Evolutionary conservation across 2,888 invertebrate genomes (phyloP), one percentile per base, ranked within the genome.

Genomic region (Nipponacmea schrenckii): DNA sequence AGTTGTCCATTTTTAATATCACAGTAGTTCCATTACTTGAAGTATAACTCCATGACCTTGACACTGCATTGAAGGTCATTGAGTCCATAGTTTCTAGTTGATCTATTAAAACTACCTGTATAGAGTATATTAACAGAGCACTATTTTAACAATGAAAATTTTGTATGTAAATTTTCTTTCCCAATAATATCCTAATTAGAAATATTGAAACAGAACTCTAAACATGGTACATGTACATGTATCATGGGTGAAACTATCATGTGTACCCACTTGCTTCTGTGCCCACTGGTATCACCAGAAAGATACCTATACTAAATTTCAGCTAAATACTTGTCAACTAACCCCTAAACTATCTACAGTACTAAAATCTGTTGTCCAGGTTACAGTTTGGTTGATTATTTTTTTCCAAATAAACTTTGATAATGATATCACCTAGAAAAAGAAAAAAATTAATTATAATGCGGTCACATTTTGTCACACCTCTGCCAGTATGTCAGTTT

Each of bases 381-480:
- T 77, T 12, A 86, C 84, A 56, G 80, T 77, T 68, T 89, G 87
- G 44, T 87, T 87, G 8, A 81, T 81, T 69, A 89, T 69, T 74
- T 86, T 85, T 78, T 88, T 89, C 89, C 89, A 89, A 24, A 88
- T 79, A 75, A 85, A 88, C 4, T 83, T 78, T 7, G 88, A 84
- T 44, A 89, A 80, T 3, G 86, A 82, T 62, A 89, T 68, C 7
- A 87, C 83, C 85, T 86, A 75, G 10, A 74, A 68, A 68, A 10
- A n/a, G n/a, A n/a, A 3, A 48, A 48, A 5, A 15, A 48, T 17
- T 4, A 48, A 48, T 48, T 48, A 48, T 5, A n/a, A 48, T 48
- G n/a, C 48, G 48, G 17, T 48, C n/a, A n/a, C n/a, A n/a, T n/a
- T n/a, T n/a, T n/a, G n/a, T n/a, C n/a, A n/a, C n/a, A n/a, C n/a